phyloP scores from a whole-genome alignment of 2,888 invertebrate species.

The Amphimallon solstitiale region DNA sequence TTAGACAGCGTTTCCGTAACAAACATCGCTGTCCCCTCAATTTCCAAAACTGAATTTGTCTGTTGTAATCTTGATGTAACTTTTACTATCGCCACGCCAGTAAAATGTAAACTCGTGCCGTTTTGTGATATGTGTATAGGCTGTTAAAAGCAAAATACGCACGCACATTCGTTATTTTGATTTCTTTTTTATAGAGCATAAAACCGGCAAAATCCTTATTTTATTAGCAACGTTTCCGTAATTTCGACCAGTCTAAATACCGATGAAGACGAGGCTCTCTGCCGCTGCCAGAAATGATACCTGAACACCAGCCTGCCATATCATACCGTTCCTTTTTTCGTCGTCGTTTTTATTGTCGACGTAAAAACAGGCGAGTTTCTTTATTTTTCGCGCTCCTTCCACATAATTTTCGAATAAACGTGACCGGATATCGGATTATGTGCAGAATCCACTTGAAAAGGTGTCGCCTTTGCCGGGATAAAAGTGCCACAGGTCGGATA shows the following conservation, averaged over 20 bases:
- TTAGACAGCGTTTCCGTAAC: too few species aligned
- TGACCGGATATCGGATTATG: slow-evolving; percentile 15
- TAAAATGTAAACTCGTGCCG: not conserved
- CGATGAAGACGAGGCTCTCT: not conserved
- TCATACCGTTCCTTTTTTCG: not conserved
- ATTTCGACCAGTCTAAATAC: not conserved
- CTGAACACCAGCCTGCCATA: too few species aligned
- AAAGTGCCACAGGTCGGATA: not conserved
- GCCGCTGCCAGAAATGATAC: not conserved
- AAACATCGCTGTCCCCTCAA: too few species aligned
- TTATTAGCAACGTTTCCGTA: not conserved
- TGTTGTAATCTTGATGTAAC: not conserved
- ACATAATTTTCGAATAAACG: slow-evolving; percentile 14
- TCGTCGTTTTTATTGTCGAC: slow-evolving; percentile 17
- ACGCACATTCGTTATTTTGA: slow-evolving; percentile 16
- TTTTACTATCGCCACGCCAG: not conserved
- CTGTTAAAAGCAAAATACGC: slow-evolving; percentile 20
- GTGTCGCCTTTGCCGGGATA: not conserved
- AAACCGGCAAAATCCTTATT: slow-evolving; percentile 4
- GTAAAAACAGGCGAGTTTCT: not conserved
- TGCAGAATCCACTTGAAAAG: slow-evolving; percentile 9
- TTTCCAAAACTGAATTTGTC: not conserved
- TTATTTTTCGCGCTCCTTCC: slow-evolving; percentile 2
- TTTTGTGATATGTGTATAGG: slow-evolving; percentile 5
- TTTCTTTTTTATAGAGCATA: slow-evolving; percentile 20